Conservation (phyloP, 2,113 vertebrate genomes). For the Anser brachyrhynchus region DNA sequence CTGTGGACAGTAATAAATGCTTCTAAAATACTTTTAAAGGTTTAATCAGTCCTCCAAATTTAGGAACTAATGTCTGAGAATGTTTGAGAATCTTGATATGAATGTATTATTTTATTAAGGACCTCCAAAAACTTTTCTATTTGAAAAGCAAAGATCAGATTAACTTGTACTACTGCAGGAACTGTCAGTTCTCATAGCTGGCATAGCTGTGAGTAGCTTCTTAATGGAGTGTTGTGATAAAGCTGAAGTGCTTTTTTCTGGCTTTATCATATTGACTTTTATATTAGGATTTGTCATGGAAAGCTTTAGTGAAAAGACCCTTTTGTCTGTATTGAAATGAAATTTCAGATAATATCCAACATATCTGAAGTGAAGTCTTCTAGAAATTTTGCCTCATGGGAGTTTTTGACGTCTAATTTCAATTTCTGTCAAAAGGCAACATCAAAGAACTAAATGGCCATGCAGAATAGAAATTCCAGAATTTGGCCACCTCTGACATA, state of each 20-base stretch:
- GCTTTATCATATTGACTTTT: neutral
- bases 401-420: neutral
- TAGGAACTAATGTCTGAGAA: neutral
- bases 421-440: neutral
- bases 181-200: neutral
- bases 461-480: neutral
- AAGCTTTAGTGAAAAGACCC: neutral
- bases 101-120: neutral
- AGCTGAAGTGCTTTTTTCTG: neutral
- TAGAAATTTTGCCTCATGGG: neutral
- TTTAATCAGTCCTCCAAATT: conserved; percentile 35
- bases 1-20: neutral
- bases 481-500: neutral
- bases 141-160: conserved; percentile 20
- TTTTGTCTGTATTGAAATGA: neutral
- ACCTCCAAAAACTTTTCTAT: neutral
- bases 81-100: neutral
- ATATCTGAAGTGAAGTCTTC: neutral
- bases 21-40: conserved; percentile 42
- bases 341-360: neutral
- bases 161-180: neutral
- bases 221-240: neutral
- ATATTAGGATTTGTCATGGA: neutral
- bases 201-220: neutral
- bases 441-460: neutral